Percentiles rank a stretch among this genome's conserved stretches.
phyloP scores from a whole-genome alignment of 1,140 invertebrate species.

The Doryteuthis pealeii region DNA sequence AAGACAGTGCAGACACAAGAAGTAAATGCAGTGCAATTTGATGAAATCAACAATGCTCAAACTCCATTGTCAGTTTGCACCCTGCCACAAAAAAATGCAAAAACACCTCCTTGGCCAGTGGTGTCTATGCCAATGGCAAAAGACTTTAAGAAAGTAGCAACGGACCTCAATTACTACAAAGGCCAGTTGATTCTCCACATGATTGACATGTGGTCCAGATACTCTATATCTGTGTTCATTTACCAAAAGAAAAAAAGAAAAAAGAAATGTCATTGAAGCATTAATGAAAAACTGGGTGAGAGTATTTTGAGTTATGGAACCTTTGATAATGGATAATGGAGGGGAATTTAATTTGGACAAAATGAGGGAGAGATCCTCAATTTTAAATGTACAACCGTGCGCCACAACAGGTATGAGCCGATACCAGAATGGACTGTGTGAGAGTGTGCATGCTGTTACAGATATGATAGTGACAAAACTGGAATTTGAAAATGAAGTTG shows the following conservation, averaged over 20 bases:
- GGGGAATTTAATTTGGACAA: constrained; percentile 32
- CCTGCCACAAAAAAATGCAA: constrained; percentile 25
- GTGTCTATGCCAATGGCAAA: constrained; percentile 32
- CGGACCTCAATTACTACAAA: constrained; percentile 27
- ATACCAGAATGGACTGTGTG: constrained; percentile 30
- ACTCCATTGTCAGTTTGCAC: constrained; percentile 33
- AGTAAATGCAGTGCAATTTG: constrained; percentile 19
- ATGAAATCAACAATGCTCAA: constrained; percentile 19
- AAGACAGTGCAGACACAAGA: constrained; percentile 19
- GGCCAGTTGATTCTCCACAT: constrained; percentile 30
- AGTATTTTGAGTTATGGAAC: constrained; percentile 28
- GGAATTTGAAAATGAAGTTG: constrained; percentile 17
- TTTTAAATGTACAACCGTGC: constrained; percentile 28
- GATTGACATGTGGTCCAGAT: constrained; percentile 33
- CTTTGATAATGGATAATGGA: constrained; percentile 28
- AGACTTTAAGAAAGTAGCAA: constrained; percentile 30
- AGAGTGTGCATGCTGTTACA: constrained; percentile 21
- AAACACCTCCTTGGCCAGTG: constrained; percentile 26
- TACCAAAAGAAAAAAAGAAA: constrained; percentile 22
- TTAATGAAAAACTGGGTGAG: constrained; percentile 32
- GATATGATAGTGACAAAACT: constrained; percentile 25
- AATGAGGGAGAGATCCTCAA: constrained; percentile 27
- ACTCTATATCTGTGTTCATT: constrained; percentile 25
- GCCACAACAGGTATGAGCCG: constrained; percentile 27
- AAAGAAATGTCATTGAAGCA: constrained; percentile 24